Base-by-base conservation (phyloP, 2,888 invertebrate genomes). In the Cybosia mesomella region DNA sequence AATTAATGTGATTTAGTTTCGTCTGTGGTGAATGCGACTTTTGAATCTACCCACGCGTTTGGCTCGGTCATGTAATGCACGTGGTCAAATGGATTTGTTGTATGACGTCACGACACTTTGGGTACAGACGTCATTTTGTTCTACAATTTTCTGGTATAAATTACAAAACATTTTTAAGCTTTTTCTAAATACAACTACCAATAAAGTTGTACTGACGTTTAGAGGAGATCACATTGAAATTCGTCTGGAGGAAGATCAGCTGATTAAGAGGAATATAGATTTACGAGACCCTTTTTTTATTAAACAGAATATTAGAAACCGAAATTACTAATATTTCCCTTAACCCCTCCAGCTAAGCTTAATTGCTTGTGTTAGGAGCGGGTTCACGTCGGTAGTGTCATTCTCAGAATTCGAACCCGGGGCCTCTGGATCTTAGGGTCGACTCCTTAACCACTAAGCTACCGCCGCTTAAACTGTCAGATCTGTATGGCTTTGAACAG, bases 41-140 rank as follows among this genome's bases (percentile, higher is more conserved):
- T n/a, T 49, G n/a, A 49, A 49, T 49, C n/a, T 49, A 49, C 49
- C 49, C 49, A 49, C 49, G 49, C 49, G 49, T 9, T 49, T 49
- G 49, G 49, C 49, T 43, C 43, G 43, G 43, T 18, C 18, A 8
- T 49, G n/a, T 49, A 49, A 49, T 9, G 9, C n/a, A 49, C 49
- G 49, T 49, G 49, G 49, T 49, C 49, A 49, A 2, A 9, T 49
- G 49, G 18, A 49, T 49, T 49, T 49, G n/a, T 49, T 49, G n/a
- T 49, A n/a, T 49, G 49, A 49, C 49, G 49, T 49, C n/a, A n/a
- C 49, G n/a, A n/a, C 18, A n/a, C 49, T 49, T 49, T 49, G 49
- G 49, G 0, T n/a, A 49, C 8, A 49, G n/a, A 49, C 49, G 18
- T 49, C 49, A 43, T 43, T 15, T 43, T n/a, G 18, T 43, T 49